These are phyloP conservation scores for Heliconius eleuchia DNA, from an alignment of 1,140 invertebrate genomes.

Conservation along the genomic window DNA sequence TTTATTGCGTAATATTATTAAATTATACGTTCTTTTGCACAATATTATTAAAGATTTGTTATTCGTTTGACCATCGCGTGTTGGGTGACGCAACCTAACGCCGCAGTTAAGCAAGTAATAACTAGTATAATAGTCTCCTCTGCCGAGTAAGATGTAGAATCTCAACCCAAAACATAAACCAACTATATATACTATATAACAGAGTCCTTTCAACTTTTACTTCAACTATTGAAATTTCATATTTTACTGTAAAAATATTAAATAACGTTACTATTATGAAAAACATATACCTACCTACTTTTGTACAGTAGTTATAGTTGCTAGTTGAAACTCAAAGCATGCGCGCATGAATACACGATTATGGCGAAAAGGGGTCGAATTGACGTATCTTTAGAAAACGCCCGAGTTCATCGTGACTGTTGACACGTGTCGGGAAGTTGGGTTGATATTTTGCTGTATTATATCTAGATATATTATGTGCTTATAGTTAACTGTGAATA, in stretches of 20 bases:
- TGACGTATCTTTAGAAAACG: slow-evolving; percentile 55
- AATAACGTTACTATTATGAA: slow-evolving; percentile 35
- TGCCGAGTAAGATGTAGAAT: no score
- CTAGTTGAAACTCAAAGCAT: slow-evolving; percentile 59
- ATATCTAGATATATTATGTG: not conserved
- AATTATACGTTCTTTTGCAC: not conserved
- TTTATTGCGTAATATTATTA: not conserved
- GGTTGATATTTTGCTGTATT: slow-evolving; percentile 31
- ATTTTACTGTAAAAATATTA: not conserved
- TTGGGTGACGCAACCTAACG: not conserved
- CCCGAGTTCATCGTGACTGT: slow-evolving; percentile 47
- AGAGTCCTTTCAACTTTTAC: no score
- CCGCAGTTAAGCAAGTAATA: not conserved
- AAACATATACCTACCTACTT: slow-evolving; percentile 25
- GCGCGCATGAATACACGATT: slow-evolving; percentile 65
- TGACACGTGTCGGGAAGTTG: slow-evolving; percentile 41
- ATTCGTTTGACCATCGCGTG: not conserved
- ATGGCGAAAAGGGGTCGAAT: slow-evolving; percentile 64
- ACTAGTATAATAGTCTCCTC: no score
- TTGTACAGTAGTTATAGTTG: slow-evolving; percentile 34
- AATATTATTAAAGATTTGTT: not conserved
- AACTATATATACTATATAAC: no score
- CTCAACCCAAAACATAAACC: no score
- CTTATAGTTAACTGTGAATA: not conserved
- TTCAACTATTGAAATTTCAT: no score